Percentiles rank a stretch among this genome's conserved stretches.
These are phyloP conservation scores for Myotis pilosus DNA, from an alignment of 2,797 vertebrate genomes.

Conservation along the genomic window DNA sequence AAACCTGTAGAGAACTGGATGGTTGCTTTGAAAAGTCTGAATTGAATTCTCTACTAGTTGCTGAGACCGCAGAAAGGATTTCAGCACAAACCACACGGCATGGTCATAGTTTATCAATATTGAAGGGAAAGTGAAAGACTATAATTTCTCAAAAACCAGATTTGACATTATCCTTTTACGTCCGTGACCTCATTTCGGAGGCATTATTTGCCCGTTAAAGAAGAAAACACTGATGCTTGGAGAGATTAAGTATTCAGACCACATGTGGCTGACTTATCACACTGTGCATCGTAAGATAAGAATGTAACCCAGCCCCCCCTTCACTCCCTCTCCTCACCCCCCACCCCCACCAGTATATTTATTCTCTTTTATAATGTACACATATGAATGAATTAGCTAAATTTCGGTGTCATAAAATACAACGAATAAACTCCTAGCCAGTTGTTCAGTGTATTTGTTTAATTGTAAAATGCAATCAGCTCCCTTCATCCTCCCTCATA, in stretches of 20 bases:
- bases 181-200: no score
- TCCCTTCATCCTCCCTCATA: neutral
- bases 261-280: rapidly evolving
- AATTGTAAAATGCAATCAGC: neutral
- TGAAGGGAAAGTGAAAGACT: neutral
- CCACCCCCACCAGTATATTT: neutral
- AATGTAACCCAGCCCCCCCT: neutral
- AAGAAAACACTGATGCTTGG: neutral
- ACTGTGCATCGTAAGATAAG: neutral
- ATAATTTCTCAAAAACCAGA: neutral
- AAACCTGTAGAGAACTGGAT: conserved; percentile 56
- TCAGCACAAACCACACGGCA: neutral
- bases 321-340: neutral
- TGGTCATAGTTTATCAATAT: neutral
- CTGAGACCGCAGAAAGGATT: neutral
- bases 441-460: neutral
- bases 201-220: neutral
- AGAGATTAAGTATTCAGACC: neutral
- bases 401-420: neutral
- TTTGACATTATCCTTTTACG: neutral
- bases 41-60: neutral
- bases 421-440: neutral
- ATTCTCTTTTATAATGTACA: neutral
- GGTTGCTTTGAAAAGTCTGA: conserved; percentile 54
- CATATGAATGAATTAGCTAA: neutral